Evolutionary conservation across 2,797 vertebrate genomes (phyloP), one percentile per base, ranked within the genome.

Genomic region (Delichon dasypus): DNA sequence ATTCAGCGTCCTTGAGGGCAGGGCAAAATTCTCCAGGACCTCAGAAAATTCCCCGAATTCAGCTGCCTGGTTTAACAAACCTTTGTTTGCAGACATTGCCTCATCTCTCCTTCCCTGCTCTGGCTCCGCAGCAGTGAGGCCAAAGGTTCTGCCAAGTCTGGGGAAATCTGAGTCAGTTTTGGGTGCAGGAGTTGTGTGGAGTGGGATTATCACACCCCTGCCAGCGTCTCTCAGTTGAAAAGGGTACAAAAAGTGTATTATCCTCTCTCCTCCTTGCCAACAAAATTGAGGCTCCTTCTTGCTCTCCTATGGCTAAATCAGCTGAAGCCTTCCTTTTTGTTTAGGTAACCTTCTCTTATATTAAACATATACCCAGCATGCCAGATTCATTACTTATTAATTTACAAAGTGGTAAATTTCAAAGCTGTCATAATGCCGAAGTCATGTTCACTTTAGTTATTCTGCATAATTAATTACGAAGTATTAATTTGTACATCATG

Each of bases 381-480:
- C 36, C 1, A 3, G 75, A 84, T 93, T 97, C 94, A 94, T 97
- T 86, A 95, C 95, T 95, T 94, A 95, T 96, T 97, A 92, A 95
- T 93, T 94, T 96, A 22, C 40, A 92, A 96, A 97, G 96, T 96
- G 95, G 95, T 96, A 94, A 68, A 95, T 97, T 97, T 97, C 95
- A 97, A 97, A 97, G 96, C 96, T 97, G 97, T 97, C 97, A 97
- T 93, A 97, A 97, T 94, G 97, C 97, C 90, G 89, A 93, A 97
- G 97, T 97, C 96, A 95, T 97, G 79, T 97, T 97, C 90, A 30
- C 95, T 97, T 96, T 93, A 90, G 96, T 97, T 97, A 94, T 87
- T 98, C 97, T 98, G 97, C 97, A 97, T 98, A 98, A 98, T 98
- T 98, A 98, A 98, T 98, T 98, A 90, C 95, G 96, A 98, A 98